A percentile compares a stretch with the other conserved stretches of the same genome.
phyloP scores from a whole-genome alignment of 1,140 invertebrate genomes.

The Arctopsyche grandis region DNA sequence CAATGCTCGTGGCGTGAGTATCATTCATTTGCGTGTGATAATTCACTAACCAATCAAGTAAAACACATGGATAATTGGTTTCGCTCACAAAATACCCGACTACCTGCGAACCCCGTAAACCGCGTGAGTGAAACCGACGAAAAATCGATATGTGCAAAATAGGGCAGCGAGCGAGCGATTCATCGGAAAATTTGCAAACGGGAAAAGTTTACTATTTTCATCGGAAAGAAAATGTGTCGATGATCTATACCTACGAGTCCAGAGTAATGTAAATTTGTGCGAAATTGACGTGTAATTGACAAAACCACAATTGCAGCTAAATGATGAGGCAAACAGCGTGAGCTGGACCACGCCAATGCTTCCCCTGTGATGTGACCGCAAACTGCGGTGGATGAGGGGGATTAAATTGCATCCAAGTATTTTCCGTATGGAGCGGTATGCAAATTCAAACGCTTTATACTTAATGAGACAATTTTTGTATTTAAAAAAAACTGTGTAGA shows the following conservation, averaged over 20 bases:
- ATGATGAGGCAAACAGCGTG: not conserved
- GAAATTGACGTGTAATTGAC: conserved; percentile 8
- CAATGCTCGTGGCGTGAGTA: conserved; percentile 40
- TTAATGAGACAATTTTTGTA: too few relatives aligned
- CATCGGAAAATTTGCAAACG: not conserved
- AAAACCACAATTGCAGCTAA: conserved; percentile 34
- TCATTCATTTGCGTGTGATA: conserved; percentile 41
- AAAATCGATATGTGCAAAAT: conserved; percentile 25
- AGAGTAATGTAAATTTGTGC: not conserved
- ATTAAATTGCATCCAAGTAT: conserved; percentile 17
- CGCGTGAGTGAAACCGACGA: not conserved
- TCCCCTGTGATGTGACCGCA: conserved; percentile 36
- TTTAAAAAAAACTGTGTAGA: too few relatives aligned
- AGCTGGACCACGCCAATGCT: not conserved
- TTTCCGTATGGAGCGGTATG: not conserved
- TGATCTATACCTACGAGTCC: not conserved
- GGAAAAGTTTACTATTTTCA: not conserved
- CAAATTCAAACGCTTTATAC: too few relatives aligned
- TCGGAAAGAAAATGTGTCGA: not conserved
- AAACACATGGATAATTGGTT: conserved; percentile 43
- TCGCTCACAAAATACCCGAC: conserved; percentile 15
- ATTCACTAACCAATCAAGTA: conserved; percentile 43
- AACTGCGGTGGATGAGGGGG: conserved; percentile 26
- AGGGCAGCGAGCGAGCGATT: not conserved
- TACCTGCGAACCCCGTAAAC: not conserved